Evolutionary conservation across 2,888 invertebrate genomes (phyloP).

Genomic region (Nomada ferruginata): DNA sequence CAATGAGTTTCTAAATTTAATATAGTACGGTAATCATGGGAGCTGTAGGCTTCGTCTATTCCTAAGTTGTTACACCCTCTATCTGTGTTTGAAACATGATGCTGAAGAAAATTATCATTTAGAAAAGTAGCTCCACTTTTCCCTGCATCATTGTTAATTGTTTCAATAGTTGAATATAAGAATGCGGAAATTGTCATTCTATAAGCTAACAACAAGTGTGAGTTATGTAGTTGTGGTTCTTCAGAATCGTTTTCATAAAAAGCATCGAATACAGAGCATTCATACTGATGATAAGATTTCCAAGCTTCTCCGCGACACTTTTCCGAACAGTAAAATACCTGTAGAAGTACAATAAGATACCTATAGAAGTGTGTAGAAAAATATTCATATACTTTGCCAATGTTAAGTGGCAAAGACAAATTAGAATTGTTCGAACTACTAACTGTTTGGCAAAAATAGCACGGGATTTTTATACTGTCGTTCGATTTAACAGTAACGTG

Average conservation of each 20-base stretch:
- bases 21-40: constrained; percentile 80
- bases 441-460: constrained; percentile 78
- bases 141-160: constrained; percentile 25
- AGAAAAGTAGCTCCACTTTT: constrained; percentile 24
- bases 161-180: constrained; percentile 35
- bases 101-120: constrained; percentile 62
- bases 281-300: constrained; percentile 81
- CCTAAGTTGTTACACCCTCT: constrained; percentile 27
- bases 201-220: constrained; percentile 77
- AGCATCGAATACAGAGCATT: constrained; percentile 81
- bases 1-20: constrained; percentile 82
- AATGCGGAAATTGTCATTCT: constrained; percentile 75
- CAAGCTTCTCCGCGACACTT: constrained; percentile 80
- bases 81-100: constrained; percentile 39
- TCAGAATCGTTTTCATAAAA: constrained; percentile 71
- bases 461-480: constrained; percentile 74
- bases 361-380: background rate
- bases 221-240: constrained; percentile 58
- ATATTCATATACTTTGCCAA: too few relatives aligned
- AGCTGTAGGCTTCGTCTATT: constrained; percentile 68
- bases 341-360: constrained; percentile 30
- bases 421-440: constrained; percentile 57
- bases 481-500: constrained; percentile 73
- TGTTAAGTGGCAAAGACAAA: constrained; percentile 2
- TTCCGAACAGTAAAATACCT: constrained; percentile 83